phyloP scores from a whole-genome alignment of 2,797 vertebrate species.

The Betta splendens region DNA sequence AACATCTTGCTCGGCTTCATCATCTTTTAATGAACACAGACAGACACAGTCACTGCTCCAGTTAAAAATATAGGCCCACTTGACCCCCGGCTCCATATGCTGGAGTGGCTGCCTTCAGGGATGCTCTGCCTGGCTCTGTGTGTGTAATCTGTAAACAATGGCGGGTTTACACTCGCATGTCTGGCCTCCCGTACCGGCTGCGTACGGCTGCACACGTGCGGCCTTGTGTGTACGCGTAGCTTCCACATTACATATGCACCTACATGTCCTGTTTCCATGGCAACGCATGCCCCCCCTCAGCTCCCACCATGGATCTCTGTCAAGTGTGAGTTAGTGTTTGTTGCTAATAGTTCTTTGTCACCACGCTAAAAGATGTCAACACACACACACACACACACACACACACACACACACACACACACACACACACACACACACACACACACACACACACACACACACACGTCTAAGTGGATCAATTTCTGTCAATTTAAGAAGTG shows the following conservation, averaged over 20 bases:
- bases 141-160: constrained; percentile 29
- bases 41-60: constrained; percentile 26
- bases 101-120: constrained; percentile 37
- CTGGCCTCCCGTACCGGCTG: constrained; percentile 28
- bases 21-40: constrained; percentile 60
- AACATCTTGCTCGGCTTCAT: constrained; percentile 55
- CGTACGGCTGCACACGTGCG: constrained; percentile 50
- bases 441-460: too few species aligned
- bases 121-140: constrained; percentile 7
- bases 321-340: constrained; percentile 43
- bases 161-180: constrained; percentile 17
- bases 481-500: constrained; percentile 64
- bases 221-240: constrained; percentile 25
- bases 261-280: constrained; percentile 71
- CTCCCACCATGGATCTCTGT: constrained; percentile 43
- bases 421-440: constrained; percentile 10
- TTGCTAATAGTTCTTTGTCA: constrained; percentile 40
- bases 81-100: constrained; percentile 65
- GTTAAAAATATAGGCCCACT: constrained; percentile 31
- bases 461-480: constrained; percentile 60
- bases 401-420: constrained; percentile 6
- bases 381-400: background rate
- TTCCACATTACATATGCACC: constrained; percentile 48
- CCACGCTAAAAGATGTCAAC: constrained; percentile 13
- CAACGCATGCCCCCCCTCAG: constrained; percentile 52